Percentiles rank a stretch among this genome's conserved stretches.
phyloP scores from a whole-genome alignment of 2,888 invertebrate genomes.

The Cephus runcator region DNA sequence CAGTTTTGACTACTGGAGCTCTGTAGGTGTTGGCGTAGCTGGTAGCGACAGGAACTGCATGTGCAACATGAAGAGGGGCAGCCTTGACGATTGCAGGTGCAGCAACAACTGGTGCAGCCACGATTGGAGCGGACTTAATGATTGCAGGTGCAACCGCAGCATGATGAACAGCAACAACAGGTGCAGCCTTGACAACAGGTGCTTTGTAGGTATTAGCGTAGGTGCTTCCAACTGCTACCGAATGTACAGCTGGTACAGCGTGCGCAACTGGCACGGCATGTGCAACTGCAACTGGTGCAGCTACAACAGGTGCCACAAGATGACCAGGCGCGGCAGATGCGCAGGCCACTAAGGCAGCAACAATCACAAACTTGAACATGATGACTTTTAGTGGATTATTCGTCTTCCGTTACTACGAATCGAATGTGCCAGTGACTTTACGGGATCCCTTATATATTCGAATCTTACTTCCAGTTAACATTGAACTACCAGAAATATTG shows the following conservation, averaged over 20 bases:
- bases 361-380: conserved; percentile 32
- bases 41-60: conserved; percentile 51
- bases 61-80: conserved; percentile 19
- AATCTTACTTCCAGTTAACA: no score
- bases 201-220: conserved; percentile 73
- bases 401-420: no score
- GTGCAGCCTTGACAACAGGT: conserved; percentile 48
- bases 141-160: conserved; percentile 62
- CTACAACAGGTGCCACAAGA: conserved; percentile 50
- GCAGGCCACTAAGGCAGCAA: conserved; percentile 46
- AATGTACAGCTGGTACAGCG: conserved; percentile 66
- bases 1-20: conserved; percentile 59
- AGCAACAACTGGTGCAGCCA: conserved; percentile 57
- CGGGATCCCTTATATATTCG: no score
- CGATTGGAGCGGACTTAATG: conserved; percentile 36
- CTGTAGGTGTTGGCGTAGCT: conserved; percentile 73
- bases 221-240: conserved; percentile 69
- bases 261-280: conserved; percentile 33
- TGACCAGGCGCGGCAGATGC: conserved; percentile 59
- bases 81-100: conserved; percentile 35
- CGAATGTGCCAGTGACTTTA: no score
- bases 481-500: not conserved
- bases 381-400: not conserved
- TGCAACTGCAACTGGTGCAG: conserved; percentile 17
- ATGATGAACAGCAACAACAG: conserved; percentile 44